Evolutionary conservation across 2,113 vertebrate species (phyloP).

Genomic region (Channa argus): DNA sequence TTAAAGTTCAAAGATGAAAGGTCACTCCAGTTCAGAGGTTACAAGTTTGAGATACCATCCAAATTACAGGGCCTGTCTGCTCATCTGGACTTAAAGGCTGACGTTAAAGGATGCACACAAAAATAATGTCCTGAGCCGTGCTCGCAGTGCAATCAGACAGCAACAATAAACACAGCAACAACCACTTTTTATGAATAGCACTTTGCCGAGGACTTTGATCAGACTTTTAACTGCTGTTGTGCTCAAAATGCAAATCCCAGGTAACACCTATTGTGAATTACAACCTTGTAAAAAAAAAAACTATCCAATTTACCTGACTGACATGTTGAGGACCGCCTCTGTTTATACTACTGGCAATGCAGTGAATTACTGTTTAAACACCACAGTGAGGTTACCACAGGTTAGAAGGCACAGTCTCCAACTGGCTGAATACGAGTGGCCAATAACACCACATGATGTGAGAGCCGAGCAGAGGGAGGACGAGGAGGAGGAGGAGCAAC

Average conservation of each 20-base stretch:
- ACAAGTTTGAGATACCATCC: conserved; percentile 73
- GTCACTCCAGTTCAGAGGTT: conserved; percentile 76
- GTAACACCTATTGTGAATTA: conserved; percentile 59
- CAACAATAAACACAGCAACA: conserved; percentile 56
- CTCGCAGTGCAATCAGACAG: conserved; percentile 42
- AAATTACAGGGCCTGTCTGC: conserved; percentile 60
- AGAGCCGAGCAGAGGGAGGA: conserved; percentile 36
- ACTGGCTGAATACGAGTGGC: conserved; percentile 59
- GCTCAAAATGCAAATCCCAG: conserved; percentile 72
- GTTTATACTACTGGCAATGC: conserved; percentile 73
- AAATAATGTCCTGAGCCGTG: not conserved
- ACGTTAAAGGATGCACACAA: not conserved
- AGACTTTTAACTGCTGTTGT: conserved; percentile 69
- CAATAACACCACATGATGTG: conserved; percentile 71
- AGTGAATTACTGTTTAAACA: conserved; percentile 77
- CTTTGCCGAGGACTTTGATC: conserved; percentile 75
- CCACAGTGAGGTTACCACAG: conserved; percentile 61
- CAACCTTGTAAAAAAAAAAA: conserved; percentile 75
- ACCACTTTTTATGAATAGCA: conserved; percentile 71
- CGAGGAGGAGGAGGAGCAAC: conserved; percentile 31
- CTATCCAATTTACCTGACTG: conserved; percentile 68
- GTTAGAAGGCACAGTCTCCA: conserved; percentile 65
- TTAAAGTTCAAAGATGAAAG: conserved; percentile 82
- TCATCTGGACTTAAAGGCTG: conserved; percentile 35
- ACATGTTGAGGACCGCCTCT: conserved; percentile 66